Evolutionary conservation across 2,113 vertebrate species (phyloP).

Genomic region (Zosterops lateralis): DNA sequence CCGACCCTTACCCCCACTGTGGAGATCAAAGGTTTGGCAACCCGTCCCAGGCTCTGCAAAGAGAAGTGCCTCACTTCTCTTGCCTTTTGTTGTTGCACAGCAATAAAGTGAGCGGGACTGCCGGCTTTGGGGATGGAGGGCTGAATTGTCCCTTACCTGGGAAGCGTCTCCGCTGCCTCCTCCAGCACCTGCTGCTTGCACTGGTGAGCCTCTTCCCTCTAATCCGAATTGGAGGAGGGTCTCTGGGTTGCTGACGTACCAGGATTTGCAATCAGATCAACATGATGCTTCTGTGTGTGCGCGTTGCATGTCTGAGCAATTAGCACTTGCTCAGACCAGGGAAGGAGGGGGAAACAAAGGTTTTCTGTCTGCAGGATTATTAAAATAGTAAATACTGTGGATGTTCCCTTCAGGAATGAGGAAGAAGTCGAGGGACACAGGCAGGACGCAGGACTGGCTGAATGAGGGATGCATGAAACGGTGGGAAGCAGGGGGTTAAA

Average conservation of each 20-base stretch:
- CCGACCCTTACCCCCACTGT: accelerated
- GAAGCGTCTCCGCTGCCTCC: not conserved
- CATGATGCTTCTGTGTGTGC: not conserved
- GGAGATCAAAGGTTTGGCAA: not conserved
- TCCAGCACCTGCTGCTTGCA: not conserved
- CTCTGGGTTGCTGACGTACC: slow-evolving; percentile 45
- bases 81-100: accelerated
- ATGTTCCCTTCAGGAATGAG: not conserved
- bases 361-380: not conserved
- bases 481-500: not conserved
- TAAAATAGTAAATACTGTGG: not conserved
- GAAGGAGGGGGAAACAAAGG: not conserved
- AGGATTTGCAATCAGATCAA: not conserved
- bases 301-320: not conserved
- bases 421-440: not conserved
- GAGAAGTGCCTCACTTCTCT: not conserved
- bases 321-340: not conserved
- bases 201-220: not conserved
- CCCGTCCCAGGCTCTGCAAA: not conserved
- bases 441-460: not conserved
- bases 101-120: not conserved
- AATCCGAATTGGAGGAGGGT: slow-evolving; percentile 42
- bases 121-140: accelerated
- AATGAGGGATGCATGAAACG: not conserved
- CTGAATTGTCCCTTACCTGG: slow-evolving; percentile 28